Conservation (phyloP, 1,140 invertebrate genomes). For the Neocloeon triangulifer region DNA sequence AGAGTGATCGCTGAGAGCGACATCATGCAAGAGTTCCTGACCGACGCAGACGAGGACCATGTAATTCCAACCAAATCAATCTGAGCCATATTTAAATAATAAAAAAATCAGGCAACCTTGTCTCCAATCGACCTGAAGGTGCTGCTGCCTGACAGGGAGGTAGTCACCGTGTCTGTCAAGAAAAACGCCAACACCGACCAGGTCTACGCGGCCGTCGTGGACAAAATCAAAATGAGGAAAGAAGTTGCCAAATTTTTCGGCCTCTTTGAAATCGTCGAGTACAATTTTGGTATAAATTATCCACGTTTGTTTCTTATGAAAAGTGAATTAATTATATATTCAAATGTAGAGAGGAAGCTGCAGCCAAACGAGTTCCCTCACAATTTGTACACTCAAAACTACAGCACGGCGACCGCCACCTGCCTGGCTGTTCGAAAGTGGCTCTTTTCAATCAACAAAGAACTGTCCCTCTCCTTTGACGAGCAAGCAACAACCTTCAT, state of each 20-base stretch:
- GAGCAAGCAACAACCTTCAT: conserved; percentile 43
- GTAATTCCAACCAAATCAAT: conserved; percentile 17
- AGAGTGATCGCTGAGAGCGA: conserved; percentile 94
- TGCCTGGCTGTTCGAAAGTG: conserved; percentile 87
- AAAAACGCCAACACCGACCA: conserved; percentile 77
- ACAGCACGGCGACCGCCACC: conserved; percentile 91
- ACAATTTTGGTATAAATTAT: conserved; percentile 68
- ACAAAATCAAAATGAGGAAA: conserved; percentile 59
- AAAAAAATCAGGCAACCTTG: conserved; percentile 31
- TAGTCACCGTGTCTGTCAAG: conserved; percentile 78
- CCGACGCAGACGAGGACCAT: conserved; percentile 65
- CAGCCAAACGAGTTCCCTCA: conserved; percentile 87
- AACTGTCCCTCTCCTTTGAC: conserved; percentile 40
- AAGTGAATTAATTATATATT: too few relatives aligned
- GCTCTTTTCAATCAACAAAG: conserved; percentile 64
- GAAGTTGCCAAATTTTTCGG: conserved; percentile 81
- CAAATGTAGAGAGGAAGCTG: conserved; percentile 79
- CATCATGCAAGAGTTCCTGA: conserved; percentile 91
- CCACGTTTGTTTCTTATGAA: conserved; percentile 11
- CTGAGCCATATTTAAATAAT: background rate
- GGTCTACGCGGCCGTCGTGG: conserved; percentile 74
- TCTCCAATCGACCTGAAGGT: conserved; percentile 87
- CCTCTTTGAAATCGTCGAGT: conserved; percentile 94
- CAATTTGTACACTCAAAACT: conserved; percentile 96
- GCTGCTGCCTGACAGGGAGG: conserved; percentile 45